Evolutionary conservation across 2,113 vertebrate species (phyloP), one percentile per base, ranked within the genome.

Genomic region (Hepsetus odoe): DNA sequence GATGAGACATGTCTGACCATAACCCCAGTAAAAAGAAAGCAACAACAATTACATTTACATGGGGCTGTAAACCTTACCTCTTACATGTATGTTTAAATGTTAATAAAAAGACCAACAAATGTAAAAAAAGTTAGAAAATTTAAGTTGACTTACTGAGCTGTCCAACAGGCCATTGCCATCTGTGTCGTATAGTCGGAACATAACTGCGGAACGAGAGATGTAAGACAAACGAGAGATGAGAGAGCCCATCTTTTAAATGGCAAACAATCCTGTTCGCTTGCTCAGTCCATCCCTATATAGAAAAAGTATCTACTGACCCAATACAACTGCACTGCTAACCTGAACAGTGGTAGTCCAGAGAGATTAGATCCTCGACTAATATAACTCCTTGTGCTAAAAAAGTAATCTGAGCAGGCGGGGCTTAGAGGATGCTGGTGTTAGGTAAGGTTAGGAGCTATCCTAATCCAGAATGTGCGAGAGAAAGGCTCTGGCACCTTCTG

Each of bases 151-250:
- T 90, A 98, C 97, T 82, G 91, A 94, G 85, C 95, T 97, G 91
- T 98, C 96, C 92, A 98, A 91, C 1, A 96, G 88, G 16, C 96
- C 96, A 0, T 98, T 98, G 5, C 96, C 96, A 82, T 98, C 96
- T 0, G 94, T 96, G 30, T 98, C 97, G 0, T 98, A 98, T 55
- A 98, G 94, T 68, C 94, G 95, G 87, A 98, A 98, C 96, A 98
- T 97, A 88, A 98, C 96, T 97, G 88, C 32, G 92, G 84, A 87
- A 83, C 74, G 86, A 88, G 44, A 90, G 56, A 80, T 26, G 84
- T 16, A 67, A 88, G 65, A 80, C 49, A 81, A 28, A 85, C 13
- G 42, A 88, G 71, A 80, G 68, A 80, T 64, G 40, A 83, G n/a
- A 53, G 30, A 76, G 40, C n/a, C 28, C 12, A 72, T 59, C 7